phyloP scores from a whole-genome alignment of 92 coral and sea anemone species.

The Phenganax marumi region DNA sequence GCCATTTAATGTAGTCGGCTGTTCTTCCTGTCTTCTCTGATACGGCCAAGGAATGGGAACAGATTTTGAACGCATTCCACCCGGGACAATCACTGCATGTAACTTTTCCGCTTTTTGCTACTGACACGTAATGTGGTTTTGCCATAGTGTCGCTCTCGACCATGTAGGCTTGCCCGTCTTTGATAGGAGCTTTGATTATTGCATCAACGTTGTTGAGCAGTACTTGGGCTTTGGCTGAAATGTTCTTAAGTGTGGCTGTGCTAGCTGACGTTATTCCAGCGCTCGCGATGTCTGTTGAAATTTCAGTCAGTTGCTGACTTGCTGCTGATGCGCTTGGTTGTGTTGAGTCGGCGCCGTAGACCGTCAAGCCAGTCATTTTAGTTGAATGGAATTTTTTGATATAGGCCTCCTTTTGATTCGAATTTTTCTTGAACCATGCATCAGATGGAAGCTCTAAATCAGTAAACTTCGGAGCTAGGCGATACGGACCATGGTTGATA shows the following conservation, averaged over 20 bases:
- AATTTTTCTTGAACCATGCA: too few relatives aligned
- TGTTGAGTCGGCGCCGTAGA: too few relatives aligned
- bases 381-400: too few relatives aligned
- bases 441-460: too few relatives aligned
- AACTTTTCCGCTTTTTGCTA: not conserved
- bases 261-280: not conserved
- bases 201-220: not conserved
- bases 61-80: not conserved
- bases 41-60: conserved; percentile 5
- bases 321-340: too few relatives aligned
- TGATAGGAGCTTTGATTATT: not conserved
- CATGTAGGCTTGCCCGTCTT: conserved; percentile 1
- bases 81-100: not conserved
- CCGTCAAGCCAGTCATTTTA: too few relatives aligned
- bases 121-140: not conserved
- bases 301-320: too few relatives aligned
- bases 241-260: not conserved
- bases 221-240: not conserved
- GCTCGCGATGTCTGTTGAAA: not conserved
- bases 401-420: too few relatives aligned
- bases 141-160: not conserved
- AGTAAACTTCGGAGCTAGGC: too few relatives aligned
- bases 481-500: too few relatives aligned
- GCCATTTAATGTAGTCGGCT: not conserved
- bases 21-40: too few relatives aligned